A percentile compares a stretch with the other conserved stretches of the same genome.
phyloP scores from a whole-genome alignment of 2,113 vertebrate species.

The Pituophis catenifer region DNA sequence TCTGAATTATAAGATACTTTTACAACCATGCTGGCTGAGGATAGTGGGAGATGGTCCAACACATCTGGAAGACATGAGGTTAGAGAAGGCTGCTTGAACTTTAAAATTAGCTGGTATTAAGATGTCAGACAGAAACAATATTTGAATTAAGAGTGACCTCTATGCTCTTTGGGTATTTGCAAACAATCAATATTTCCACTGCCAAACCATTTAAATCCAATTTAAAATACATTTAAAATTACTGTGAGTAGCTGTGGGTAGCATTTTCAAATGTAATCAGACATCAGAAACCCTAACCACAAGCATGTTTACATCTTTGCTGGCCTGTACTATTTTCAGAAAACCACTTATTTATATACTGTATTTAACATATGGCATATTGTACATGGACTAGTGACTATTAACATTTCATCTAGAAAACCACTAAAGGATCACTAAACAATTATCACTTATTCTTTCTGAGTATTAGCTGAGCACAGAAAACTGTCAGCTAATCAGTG shows the following conservation, averaged over 20 bases:
- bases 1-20: background rate
- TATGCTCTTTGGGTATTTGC: background rate
- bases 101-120: background rate
- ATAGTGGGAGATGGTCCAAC: background rate
- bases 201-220: background rate
- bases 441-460: background rate
- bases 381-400: background rate
- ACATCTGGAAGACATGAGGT: background rate
- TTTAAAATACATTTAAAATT: background rate
- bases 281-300: background rate
- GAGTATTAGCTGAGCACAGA: background rate
- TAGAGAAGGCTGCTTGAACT: background rate
- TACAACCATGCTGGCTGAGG: background rate
- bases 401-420: background rate
- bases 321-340: background rate
- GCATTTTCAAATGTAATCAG: background rate
- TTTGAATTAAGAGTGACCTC: background rate
- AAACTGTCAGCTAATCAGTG: background rate
- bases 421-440: background rate
- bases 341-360: background rate
- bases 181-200: background rate
- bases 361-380: background rate
- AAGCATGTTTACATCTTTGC: background rate
- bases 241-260: background rate
- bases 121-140: background rate